Evolutionary conservation across 2,888 invertebrate species (phyloP), one percentile per base, ranked within the genome.

Genomic region (Acrobasis repandana): DNA sequence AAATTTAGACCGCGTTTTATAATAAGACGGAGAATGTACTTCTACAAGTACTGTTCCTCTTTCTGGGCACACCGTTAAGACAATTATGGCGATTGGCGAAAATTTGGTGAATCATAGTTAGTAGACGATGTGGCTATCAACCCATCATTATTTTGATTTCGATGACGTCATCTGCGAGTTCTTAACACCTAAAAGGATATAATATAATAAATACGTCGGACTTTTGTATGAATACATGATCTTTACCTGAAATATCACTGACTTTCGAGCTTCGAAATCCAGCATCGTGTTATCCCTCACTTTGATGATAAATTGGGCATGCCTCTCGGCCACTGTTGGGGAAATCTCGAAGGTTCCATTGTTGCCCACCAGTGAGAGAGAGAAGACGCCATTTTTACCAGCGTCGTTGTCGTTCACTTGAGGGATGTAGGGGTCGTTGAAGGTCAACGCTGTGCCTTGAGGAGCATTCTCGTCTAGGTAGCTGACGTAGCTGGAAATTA

Each of bases 331-430:
- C 1, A 97, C 96, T 38, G 95, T 94, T 0, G 98, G 98, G 8
- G 94, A 93, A 61, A 98, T 95, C 82, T 97, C 97, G 79, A 98
- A 98, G 4, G 97, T 97, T 43, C 96, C 97, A 80, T 97, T 97
- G 80, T 97, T 97, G 63, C 95, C 96, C 14, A 94, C 93, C 67
- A 98, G 85, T 46, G 94, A 94, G 36, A 98, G 88, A 0, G 96
- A 95, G 78, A 97, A 97, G 9, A 97, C 95, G 8, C 97, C 97
- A 72, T 96, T 95, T 78, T 96, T 96, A n/a, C 96, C 96, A 65
- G 95, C 93, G 73, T 96, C 96, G 74, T 96, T 95, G 77, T 96
- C 96, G 66, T 94, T 95, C 9, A 96, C 95, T 84, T 93, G 94
- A 2, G 96, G 94, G 61, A 94, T 93, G 82, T 96, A 96, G 0